Conservation (phyloP, 2,797 vertebrate genomes). For the Chrysolophus pictus region DNA sequence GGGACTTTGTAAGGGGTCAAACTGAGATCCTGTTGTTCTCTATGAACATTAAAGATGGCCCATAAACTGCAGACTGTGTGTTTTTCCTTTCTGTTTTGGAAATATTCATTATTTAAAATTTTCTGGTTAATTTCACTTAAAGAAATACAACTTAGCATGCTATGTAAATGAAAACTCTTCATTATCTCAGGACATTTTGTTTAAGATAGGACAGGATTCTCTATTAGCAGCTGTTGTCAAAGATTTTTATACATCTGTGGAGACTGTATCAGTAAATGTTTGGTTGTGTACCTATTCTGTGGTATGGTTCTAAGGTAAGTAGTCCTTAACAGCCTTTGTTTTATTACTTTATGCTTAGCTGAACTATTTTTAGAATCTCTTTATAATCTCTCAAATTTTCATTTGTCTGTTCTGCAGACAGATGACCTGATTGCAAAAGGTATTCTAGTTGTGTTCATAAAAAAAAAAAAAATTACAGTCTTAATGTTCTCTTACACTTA, state of each 20-base stretch:
- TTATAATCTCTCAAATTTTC: not conserved
- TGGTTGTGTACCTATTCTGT: not conserved
- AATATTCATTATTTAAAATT: not conserved
- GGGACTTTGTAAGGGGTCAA: not conserved
- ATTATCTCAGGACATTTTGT: not conserved
- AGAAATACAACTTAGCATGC: not conserved
- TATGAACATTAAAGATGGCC: not conserved
- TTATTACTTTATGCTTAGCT: not conserved
- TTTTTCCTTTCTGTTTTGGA: not conserved
- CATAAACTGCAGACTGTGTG: not conserved
- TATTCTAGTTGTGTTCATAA: not conserved
- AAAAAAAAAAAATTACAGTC: not conserved
- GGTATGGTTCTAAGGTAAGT: not conserved
- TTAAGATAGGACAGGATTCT: not conserved
- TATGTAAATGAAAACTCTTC: not conserved
- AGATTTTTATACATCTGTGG: not conserved
- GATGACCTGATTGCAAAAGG: not conserved
- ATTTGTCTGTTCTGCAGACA: not conserved
- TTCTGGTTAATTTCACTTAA: conserved; percentile 5
- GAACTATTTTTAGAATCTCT: not conserved
- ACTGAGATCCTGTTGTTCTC: not conserved
- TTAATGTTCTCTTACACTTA: not conserved
- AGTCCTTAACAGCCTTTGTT: not conserved
- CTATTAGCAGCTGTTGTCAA: not conserved
- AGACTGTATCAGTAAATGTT: not conserved